Conservation (phyloP, 1,140 invertebrate species). For the Metaphire vulgaris region DNA sequence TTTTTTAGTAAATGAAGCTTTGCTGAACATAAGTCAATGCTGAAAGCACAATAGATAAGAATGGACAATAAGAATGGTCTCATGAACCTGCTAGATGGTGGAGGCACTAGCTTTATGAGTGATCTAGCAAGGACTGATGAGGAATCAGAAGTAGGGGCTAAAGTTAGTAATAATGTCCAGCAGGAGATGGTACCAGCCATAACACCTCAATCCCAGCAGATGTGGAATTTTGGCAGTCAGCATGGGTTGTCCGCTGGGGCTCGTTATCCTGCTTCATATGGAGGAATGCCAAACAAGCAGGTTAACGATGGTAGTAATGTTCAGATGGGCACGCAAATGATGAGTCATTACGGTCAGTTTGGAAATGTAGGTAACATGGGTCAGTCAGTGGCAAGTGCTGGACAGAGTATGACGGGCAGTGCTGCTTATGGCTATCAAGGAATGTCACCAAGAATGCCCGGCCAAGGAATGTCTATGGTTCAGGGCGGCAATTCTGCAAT, state of each 20-base stretch:
- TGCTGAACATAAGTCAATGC: no score
- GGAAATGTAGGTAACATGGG: not conserved
- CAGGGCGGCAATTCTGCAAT: not conserved
- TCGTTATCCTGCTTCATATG: not conserved
- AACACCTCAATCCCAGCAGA: not conserved
- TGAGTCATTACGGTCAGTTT: not conserved
- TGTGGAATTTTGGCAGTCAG: not conserved
- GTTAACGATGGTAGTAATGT: not conserved
- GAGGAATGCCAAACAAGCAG: not conserved
- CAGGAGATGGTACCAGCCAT: not conserved
- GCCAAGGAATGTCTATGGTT: not conserved
- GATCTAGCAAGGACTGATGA: not conserved
- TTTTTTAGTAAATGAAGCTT: no score
- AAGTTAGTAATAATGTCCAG: no score
- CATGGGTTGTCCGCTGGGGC: not conserved
- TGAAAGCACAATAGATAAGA: not conserved
- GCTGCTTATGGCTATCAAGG: not conserved
- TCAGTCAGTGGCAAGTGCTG: no score
- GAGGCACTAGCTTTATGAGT: not conserved
- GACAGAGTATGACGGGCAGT: not conserved
- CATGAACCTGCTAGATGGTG: not conserved
- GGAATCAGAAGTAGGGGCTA: not conserved
- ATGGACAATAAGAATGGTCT: not conserved
- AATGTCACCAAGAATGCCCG: not conserved
- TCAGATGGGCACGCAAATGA: not conserved